These are phyloP conservation scores for Platycheirus albimanus DNA, from an alignment of 2,888 invertebrate species.

Conservation along the genomic window DNA sequence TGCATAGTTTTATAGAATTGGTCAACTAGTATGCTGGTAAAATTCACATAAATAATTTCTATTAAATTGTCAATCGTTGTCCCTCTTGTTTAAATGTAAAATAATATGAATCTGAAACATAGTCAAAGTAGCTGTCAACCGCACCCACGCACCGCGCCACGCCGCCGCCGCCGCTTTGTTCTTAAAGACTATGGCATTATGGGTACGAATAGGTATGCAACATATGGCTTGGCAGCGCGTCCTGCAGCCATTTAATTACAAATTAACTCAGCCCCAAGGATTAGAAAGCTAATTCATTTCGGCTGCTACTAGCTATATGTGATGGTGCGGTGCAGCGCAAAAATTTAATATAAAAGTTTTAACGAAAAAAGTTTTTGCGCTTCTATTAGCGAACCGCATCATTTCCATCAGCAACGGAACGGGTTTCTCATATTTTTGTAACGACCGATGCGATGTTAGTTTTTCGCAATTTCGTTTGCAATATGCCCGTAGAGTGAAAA, in stretches of 20 bases:
- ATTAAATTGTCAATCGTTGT: slow-evolving; percentile 56
- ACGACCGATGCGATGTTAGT: slow-evolving; percentile 50
- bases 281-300: slow-evolving; percentile 69
- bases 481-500: slow-evolving; percentile 64
- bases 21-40: no score
- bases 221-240: slow-evolving; percentile 66
- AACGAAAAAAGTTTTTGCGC: slow-evolving; percentile 72
- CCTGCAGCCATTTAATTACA: slow-evolving; percentile 75
- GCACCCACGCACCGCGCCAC: slow-evolving; percentile 27
- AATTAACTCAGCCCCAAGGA: slow-evolving; percentile 72
- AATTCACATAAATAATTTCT: neutral
- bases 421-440: slow-evolving; percentile 53
- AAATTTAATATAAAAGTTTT: slow-evolving; percentile 74
- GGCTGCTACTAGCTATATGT: slow-evolving; percentile 24
- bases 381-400: slow-evolving; percentile 72
- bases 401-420: slow-evolving; percentile 60
- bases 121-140: slow-evolving; percentile 68
- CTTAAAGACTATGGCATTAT: no score
- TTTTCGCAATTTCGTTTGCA: slow-evolving; percentile 71
- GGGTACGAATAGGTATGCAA: slow-evolving; percentile 53
- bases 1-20: no score
- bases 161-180: no score
- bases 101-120: slow-evolving; percentile 54
- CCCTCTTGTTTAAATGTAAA: slow-evolving; percentile 42
- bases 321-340: slow-evolving; percentile 26